Conservation (phyloP, 2,113 vertebrate genomes). For the Arvicanthis niloticus region DNA sequence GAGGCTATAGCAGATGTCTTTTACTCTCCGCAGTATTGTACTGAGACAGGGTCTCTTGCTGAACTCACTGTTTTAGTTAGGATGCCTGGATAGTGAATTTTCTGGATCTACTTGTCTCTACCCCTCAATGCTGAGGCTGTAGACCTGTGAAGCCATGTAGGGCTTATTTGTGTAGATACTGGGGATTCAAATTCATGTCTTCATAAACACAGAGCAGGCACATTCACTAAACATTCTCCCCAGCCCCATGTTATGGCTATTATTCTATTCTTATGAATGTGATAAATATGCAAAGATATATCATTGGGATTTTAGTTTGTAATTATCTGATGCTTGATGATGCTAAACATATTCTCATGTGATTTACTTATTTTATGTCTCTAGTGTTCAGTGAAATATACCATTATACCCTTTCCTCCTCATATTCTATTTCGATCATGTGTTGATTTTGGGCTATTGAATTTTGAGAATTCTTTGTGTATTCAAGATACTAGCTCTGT, state of each 20-base stretch:
- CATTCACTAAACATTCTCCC: not conserved
- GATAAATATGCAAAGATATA: not conserved
- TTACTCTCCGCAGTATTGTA: not conserved
- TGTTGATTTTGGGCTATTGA: not conserved
- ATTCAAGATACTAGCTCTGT: not conserved
- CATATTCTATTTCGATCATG: constrained; percentile 4
- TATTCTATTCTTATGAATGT: constrained; percentile 27
- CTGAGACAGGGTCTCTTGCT: too few species aligned
- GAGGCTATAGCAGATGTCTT: not conserved
- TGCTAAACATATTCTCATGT: not conserved
- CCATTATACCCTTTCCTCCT: not conserved
- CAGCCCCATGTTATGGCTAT: not conserved
- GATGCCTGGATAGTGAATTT: too few species aligned
- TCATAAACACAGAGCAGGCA: not conserved
- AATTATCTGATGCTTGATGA: not conserved
- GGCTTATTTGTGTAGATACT: too few species aligned
- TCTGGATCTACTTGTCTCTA: too few species aligned
- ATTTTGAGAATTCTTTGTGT: constrained; percentile 1
- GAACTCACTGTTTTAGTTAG: too few species aligned
- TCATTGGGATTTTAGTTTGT: not conserved
- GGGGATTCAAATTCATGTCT: not conserved
- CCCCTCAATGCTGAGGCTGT: too few species aligned
- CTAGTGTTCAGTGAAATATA: constrained; percentile 30
- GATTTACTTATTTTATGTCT: not conserved
- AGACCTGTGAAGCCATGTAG: too few species aligned